Base-by-base conservation (phyloP, 2,113 vertebrate species). In the Bujurquina vittata region DNA sequence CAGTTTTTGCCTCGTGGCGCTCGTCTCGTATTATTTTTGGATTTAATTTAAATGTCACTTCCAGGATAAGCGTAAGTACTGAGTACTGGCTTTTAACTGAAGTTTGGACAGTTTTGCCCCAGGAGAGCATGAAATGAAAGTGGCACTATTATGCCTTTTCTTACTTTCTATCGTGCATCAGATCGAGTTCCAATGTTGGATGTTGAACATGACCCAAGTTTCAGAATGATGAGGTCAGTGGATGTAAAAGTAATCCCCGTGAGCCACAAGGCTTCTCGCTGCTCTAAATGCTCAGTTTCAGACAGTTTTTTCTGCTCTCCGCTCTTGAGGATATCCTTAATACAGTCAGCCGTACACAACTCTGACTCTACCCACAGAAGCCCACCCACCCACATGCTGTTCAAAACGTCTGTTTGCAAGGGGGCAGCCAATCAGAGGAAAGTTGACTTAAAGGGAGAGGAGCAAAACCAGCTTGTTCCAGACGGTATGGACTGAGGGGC, bases 11-110 rank as follows among this genome's bases (percentile, higher is more conserved):
- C 23, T 72, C 55, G 63, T 59, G 40, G 55, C 60, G n/a, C 22
- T 29, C 20, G 17, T 31, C 49, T 12, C 9, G 40, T 31, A 29
- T 31, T 49, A 56, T 37, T 69, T 82, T 58, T 23, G 22, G 54
- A 57, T 56, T 81, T 72, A 8, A 54, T 85, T 65, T 80, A 8
- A 61, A 69, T 23, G 58, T 75, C 9, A 52, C 35, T 69, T 84
- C 37, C 22, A 67, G 65, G 57, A 33, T 46, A 60, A 69, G 35
- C 73, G 35, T 65, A n/a, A 31, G 72, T 57, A 60, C 23, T 20
- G 43, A 26, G 58, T 40, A n/a, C 17, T 49, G n/a, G 76, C 33
- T 79, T 54, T 79, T 20, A 59, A 62, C 63, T 7, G 10, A 20
- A 49, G 15, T 75, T 75, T 14, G 17, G 31, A 82, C 56, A 73